A percentile compares a stretch with the other conserved stretches of the same genome.
These are phyloP conservation scores for Callyntrura sp. DNA, from an alignment of 2,888 invertebrate genomes.

Conservation along the genomic window DNA sequence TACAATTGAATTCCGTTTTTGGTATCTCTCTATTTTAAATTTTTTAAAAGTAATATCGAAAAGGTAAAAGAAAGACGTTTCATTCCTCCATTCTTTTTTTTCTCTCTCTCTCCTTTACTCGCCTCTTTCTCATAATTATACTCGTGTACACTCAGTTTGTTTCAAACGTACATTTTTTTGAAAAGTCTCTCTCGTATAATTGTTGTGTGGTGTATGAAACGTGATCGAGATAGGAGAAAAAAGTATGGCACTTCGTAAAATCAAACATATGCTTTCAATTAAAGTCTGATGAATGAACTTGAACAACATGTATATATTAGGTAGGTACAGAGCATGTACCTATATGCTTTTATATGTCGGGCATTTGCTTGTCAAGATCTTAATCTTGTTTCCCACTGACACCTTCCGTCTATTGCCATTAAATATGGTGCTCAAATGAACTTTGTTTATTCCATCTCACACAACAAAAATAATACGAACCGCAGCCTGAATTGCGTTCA, in stretches of 20 bases:
- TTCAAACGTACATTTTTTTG: not conserved
- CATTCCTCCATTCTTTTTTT: not conserved
- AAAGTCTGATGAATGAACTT: slow-evolving; percentile 63
- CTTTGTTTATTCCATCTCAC: slow-evolving; percentile 64
- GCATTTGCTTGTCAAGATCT: slow-evolving; percentile 66
- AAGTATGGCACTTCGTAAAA: slow-evolving; percentile 6
- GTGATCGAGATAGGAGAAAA: not conserved
- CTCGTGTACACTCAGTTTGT: not conserved
- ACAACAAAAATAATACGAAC: not conserved
- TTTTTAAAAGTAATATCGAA: not conserved
- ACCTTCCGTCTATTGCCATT: slow-evolving; percentile 67
- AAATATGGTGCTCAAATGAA: slow-evolving; percentile 58
- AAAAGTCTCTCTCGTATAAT: not conserved
- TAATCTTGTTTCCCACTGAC: slow-evolving; percentile 77
- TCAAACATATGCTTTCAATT: slow-evolving; percentile 77
- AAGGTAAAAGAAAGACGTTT: not conserved
- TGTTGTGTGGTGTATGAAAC: not conserved
- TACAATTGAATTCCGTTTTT: too few species aligned
- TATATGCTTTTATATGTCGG: slow-evolving; percentile 3
- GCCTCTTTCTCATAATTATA: not conserved
- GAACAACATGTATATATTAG: slow-evolving; percentile 15
- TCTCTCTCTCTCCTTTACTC: not conserved
- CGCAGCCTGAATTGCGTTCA: slow-evolving; percentile 5
- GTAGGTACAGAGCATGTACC: not conserved
- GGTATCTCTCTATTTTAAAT: too few species aligned